phyloP scores from a whole-genome alignment of 2,888 invertebrate species.

The Agrilus cyanescens region DNA sequence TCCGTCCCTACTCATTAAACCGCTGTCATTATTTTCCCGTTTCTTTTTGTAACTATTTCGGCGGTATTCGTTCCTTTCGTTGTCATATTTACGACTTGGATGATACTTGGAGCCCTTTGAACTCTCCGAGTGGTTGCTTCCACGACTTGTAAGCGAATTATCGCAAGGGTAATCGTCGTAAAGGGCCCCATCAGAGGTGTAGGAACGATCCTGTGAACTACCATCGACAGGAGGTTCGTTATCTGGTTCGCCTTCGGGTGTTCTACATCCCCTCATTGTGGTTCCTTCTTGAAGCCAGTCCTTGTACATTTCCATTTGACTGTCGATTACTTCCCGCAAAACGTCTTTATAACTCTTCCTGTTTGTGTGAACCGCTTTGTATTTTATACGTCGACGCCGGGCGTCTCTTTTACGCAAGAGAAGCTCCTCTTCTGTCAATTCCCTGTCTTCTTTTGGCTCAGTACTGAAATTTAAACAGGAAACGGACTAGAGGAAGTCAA shows the following conservation, averaged over 20 bases:
- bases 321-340: slow-evolving; percentile 45
- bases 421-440: slow-evolving; percentile 36
- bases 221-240: slow-evolving; percentile 1
- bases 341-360: slow-evolving; percentile 46
- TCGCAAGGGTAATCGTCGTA: slow-evolving; percentile 3
- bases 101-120: slow-evolving; percentile 4
- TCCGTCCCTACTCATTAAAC: no score
- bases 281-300: slow-evolving; percentile 22
- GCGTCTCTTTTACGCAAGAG: slow-evolving; percentile 45
- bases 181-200: not conserved
- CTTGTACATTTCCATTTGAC: slow-evolving; percentile 36
- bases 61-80: not conserved
- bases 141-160: slow-evolving; percentile 7
- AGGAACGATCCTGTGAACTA: not conserved
- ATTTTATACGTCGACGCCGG: slow-evolving; percentile 46
- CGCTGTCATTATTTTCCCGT: no score
- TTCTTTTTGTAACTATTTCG: no score
- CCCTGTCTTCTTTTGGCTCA: slow-evolving; percentile 24
- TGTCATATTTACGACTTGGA: not conserved
- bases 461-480: slow-evolving; percentile 8
- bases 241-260: not conserved
- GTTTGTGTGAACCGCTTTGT: slow-evolving; percentile 43
- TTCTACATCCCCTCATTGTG: not conserved
- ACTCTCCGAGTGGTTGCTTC: slow-evolving; percentile 9
- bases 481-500: not conserved